phyloP scores from a whole-genome alignment of 1,140 invertebrate species.

The Ips typographus region DNA sequence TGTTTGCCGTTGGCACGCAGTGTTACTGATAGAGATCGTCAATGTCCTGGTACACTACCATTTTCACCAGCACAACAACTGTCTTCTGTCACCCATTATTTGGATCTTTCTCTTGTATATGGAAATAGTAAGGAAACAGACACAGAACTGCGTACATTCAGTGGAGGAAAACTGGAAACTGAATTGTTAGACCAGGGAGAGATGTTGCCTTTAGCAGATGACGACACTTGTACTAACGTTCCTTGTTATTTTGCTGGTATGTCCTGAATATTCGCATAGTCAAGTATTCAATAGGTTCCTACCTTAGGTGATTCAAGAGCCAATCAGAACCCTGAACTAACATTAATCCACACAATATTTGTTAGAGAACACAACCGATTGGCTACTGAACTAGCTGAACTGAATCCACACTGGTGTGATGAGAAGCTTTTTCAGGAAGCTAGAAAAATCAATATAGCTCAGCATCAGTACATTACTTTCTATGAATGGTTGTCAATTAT shows the following conservation, averaged over 20 bases:
- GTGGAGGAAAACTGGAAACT: constrained; percentile 65
- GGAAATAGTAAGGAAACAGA: constrained; percentile 70
- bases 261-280: not conserved
- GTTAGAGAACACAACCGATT: constrained; percentile 90
- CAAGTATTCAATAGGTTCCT: not conserved
- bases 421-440: constrained; percentile 87
- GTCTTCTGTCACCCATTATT: constrained; percentile 77
- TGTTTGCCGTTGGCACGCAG: too few relatives aligned
- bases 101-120: constrained; percentile 85
- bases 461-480: constrained; percentile 83
- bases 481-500: constrained; percentile 85
- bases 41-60: too few relatives aligned
- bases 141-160: constrained; percentile 62
- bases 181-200: constrained; percentile 64
- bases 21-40: too few relatives aligned
- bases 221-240: constrained; percentile 64
- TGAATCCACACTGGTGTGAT: constrained; percentile 89
- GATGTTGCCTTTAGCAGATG: constrained; percentile 68
- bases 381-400: constrained; percentile 64
- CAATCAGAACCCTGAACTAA: constrained; percentile 84
- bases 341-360: constrained; percentile 79
- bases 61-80: constrained; percentile 55
- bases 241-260: constrained; percentile 71
- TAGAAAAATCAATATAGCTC: constrained; percentile 73
- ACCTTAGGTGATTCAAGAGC: constrained; percentile 75